A percentile compares a stretch with the other conserved stretches of the same genome.
Evolutionary conservation across 2,888 invertebrate species (phyloP).

Genomic region (Cerceris ruficornis): DNA sequence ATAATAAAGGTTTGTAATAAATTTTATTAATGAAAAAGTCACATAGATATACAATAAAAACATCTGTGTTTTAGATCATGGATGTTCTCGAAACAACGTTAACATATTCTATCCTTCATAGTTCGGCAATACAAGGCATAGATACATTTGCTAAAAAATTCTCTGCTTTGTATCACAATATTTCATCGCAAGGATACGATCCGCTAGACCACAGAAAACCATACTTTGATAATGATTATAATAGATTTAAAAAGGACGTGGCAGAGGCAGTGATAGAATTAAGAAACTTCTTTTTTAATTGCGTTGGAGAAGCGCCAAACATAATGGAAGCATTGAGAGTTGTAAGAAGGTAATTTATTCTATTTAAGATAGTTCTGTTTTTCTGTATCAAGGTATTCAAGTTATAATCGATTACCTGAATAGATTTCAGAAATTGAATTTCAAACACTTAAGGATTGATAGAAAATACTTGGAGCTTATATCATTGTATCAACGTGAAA

Average conservation of each 20-base stretch:
- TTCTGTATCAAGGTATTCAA: not conserved
- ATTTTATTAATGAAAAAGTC: not conserved
- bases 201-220: constrained; percentile 89
- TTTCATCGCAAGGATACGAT: constrained; percentile 89
- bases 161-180: constrained; percentile 85
- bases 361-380: not conserved
- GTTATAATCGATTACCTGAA: not conserved
- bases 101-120: constrained; percentile 88
- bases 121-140: constrained; percentile 91
- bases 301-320: constrained; percentile 76
- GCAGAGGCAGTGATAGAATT: constrained; percentile 88
- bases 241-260: constrained; percentile 87
- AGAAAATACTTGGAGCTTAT: constrained; percentile 89
- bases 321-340: constrained; percentile 80
- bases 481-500: constrained; percentile 86
- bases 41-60: constrained; percentile 5
- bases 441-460: constrained; percentile 88
- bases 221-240: constrained; percentile 90
- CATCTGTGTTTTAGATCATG: constrained; percentile 85
- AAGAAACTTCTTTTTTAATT: constrained; percentile 87
- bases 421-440: constrained; percentile 89
- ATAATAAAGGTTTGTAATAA: constrained; percentile 85
- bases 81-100: constrained; percentile 88
- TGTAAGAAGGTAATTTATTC: constrained; percentile 75
- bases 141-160: constrained; percentile 88